These are phyloP conservation scores for Nasonia giraulti DNA, from an alignment of 1,140 invertebrate genomes.

Conservation along the genomic window DNA sequence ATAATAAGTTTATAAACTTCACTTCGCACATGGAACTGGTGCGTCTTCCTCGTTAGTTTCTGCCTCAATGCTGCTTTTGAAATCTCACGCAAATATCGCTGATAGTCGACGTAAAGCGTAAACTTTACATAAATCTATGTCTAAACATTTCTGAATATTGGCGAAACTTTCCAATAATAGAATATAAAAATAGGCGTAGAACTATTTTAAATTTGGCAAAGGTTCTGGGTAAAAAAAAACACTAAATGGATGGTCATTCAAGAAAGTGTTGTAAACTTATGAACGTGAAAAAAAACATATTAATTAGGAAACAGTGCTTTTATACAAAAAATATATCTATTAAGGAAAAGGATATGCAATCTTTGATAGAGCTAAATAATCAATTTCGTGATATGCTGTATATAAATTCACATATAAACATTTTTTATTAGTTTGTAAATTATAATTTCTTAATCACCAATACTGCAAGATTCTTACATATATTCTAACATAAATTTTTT, in stretches of 20 bases:
- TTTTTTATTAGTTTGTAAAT: slow-evolving; percentile 5
- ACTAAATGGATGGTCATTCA: no score
- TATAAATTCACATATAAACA: slow-evolving; percentile 2
- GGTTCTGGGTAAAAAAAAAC: no score
- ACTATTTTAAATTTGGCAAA: no score
- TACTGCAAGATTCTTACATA: slow-evolving; percentile 4
- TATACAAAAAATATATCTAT: neutral
- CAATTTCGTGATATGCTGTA: neutral
- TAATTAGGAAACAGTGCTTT: no score
- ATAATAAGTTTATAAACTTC: neutral
- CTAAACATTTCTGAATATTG: neutral
- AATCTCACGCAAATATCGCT: neutral
- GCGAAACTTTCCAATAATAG: neutral
- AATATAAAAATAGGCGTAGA: neutral
- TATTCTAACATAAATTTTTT: slow-evolving; percentile 5
- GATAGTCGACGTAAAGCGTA: neutral
- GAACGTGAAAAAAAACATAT: no score
- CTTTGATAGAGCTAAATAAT: neutral
- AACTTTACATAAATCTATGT: neutral
- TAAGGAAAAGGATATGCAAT: neutral
- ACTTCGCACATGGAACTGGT: neutral
- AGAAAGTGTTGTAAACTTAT: no score
- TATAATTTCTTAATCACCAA: slow-evolving; percentile 2
- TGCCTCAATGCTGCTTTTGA: neutral
- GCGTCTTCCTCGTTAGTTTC: neutral